These are phyloP conservation scores for Carassius auratus DNA, from an alignment of 2,113 vertebrate genomes.

Conservation along the genomic window DNA sequence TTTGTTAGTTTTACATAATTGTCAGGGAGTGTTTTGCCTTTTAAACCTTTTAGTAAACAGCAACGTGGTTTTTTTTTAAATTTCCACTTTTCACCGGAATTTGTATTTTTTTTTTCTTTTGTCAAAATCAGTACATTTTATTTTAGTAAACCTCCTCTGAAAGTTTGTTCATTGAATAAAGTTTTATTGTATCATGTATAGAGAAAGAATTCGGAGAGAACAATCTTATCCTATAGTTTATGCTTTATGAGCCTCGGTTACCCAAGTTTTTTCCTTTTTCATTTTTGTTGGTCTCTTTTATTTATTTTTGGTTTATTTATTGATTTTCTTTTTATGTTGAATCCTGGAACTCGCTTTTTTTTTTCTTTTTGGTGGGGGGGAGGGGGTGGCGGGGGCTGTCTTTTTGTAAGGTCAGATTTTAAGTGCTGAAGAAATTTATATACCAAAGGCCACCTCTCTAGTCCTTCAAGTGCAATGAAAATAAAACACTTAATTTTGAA, in stretches of 20 bases:
- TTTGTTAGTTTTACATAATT: background rate
- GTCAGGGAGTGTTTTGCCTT: slow-evolving; percentile 44
- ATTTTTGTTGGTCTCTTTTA: slow-evolving; percentile 58
- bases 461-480: slow-evolving; percentile 81
- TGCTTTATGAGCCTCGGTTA: slow-evolving; percentile 8
- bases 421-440: slow-evolving; percentile 70
- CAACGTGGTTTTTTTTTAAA: background rate
- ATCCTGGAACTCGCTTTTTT: slow-evolving; percentile 47
- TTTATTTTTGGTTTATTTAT: slow-evolving; percentile 61
- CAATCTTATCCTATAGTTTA: slow-evolving; percentile 7
- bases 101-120: background rate
- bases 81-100: background rate
- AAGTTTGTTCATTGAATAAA: background rate
- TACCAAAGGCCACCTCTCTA: slow-evolving; percentile 82
- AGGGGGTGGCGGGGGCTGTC: slow-evolving; percentile 45
- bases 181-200: slow-evolving; percentile 2
- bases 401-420: slow-evolving; percentile 63
- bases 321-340: slow-evolving; percentile 52
- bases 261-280: slow-evolving; percentile 28
- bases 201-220: slow-evolving; percentile 1
- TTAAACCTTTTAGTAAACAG: slow-evolving; percentile 6
- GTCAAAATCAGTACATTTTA: background rate
- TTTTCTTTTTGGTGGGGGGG: background rate
- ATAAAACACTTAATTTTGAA: slow-evolving; percentile 70
- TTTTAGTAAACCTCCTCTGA: background rate